Conservation (phyloP, 2,797 vertebrate genomes). For the Sciurus carolinensis region DNA sequence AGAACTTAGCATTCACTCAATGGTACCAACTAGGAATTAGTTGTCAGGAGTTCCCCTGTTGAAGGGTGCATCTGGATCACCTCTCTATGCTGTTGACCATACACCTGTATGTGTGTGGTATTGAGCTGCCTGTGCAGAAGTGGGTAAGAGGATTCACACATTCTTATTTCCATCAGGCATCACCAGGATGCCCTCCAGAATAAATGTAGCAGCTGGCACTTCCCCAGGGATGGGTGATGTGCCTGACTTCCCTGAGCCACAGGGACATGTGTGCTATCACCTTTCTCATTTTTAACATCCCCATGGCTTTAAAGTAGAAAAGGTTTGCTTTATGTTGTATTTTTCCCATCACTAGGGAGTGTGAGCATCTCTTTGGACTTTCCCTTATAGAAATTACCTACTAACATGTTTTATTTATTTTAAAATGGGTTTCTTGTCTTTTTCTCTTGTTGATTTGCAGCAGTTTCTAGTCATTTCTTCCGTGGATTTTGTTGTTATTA, state of each 20-base stretch:
- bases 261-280: not conserved
- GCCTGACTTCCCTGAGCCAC: not conserved
- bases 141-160: not conserved
- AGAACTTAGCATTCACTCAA: not conserved
- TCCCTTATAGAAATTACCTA: not conserved
- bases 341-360: not conserved
- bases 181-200: not conserved
- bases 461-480: not conserved
- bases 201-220: not conserved
- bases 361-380: not conserved
- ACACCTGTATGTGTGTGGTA: not conserved
- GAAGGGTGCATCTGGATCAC: not conserved
- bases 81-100: not conserved
- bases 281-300: not conserved
- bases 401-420: constrained; percentile 7
- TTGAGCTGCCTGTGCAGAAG: not conserved
- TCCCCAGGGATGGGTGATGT: not conserved
- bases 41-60: not conserved
- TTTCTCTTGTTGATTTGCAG: not conserved
- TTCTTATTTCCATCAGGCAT: not conserved
- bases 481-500: not conserved
- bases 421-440: not conserved
- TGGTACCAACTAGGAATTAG: not conserved
- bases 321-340: not conserved
- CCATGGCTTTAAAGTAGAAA: not conserved